Evolutionary conservation across 2,113 vertebrate species (phyloP), one percentile per base, ranked within the genome.

Genomic region (Chloebia gouldiae): DNA sequence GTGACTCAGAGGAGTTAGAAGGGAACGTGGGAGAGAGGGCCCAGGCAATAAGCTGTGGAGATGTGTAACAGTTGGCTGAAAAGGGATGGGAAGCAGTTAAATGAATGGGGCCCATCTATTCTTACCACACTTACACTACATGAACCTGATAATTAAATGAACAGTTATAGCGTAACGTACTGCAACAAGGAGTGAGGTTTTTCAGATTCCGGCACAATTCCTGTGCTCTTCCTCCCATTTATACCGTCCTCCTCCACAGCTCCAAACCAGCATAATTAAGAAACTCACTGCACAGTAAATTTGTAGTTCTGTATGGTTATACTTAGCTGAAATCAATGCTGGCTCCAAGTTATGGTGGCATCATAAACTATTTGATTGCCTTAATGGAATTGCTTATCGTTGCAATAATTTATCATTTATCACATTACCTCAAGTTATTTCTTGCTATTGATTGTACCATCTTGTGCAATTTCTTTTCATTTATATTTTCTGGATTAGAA

Each of bases 1-100:
- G 7, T 96, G 95, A 95, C 81, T 97, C 85, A 82, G 60, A 96
- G 65, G 84, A 95, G 66, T 57, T 59, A 59, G 69, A 82, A 89
- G 60, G 57, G 49, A 81, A 94, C 4, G 27, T 39, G 66, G 57
- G 72, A 95, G 40, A 3, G 2, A 88, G 16, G 17, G 15, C 18
- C 81, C 31, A 65, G 66, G 63, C 54, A 77, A 54, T 57, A 53
- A 95, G 37, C n/a, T 42, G 30, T 10, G 9, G 81, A 85, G 33
- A 89, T 83, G 63, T 69, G 89, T 88, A 88, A 79, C 73, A 76
- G 78, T 82, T 20, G 6, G 40, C 71, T 73, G 64, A 69, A 68
- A 89, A 51, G 63, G 39, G 14, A 75, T 45, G 40, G 59, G 66
- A 95, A 86, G 63, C 84, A 92, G 84, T 53, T 68, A 91, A 91